These are phyloP conservation scores for Conopomorpha cramerella DNA, from an alignment of 1,140 invertebrate species.

Conservation along the genomic window DNA sequence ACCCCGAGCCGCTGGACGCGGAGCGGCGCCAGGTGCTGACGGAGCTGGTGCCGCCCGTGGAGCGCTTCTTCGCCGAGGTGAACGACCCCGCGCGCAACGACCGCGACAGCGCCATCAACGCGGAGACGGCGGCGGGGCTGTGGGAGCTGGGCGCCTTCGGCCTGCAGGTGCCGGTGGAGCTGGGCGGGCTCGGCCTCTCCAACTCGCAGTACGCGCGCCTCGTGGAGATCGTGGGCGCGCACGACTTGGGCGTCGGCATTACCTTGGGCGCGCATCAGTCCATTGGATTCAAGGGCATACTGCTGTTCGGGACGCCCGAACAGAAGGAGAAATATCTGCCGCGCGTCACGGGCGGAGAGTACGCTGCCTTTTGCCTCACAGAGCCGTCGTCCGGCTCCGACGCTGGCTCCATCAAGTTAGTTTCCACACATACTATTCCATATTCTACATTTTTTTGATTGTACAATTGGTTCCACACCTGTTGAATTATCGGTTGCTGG, in stretches of 20 bases:
- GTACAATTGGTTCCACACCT: too few species aligned
- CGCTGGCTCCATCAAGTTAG: conserved; percentile 81
- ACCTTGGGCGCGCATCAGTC: conserved; percentile 88
- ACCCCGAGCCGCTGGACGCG: conserved; percentile 76
- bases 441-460: too few species aligned
- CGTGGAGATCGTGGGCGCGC: conserved; percentile 83
- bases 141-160: conserved; percentile 94
- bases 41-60: conserved; percentile 83
- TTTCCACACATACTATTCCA: too few species aligned
- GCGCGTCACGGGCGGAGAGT: conserved; percentile 79
- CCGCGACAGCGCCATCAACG: conserved; percentile 67
- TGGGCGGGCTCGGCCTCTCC: conserved; percentile 80
- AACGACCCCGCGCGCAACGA: conserved; percentile 83
- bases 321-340: conserved; percentile 94
- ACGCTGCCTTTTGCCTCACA: conserved; percentile 96
- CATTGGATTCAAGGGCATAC: conserved; percentile 94
- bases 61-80: conserved; percentile 88
- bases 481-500: too few species aligned
- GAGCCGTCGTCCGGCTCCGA: conserved; percentile 95
- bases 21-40: conserved; percentile 87
- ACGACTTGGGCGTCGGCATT: conserved; percentile 91
- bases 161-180: conserved; percentile 84
- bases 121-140: conserved; percentile 72
- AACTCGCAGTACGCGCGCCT: conserved; percentile 95
- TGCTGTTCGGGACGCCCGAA: conserved; percentile 86